These are phyloP conservation scores for Dryobates pubescens DNA, from an alignment of 2,797 vertebrate genomes.

Conservation along the genomic window DNA sequence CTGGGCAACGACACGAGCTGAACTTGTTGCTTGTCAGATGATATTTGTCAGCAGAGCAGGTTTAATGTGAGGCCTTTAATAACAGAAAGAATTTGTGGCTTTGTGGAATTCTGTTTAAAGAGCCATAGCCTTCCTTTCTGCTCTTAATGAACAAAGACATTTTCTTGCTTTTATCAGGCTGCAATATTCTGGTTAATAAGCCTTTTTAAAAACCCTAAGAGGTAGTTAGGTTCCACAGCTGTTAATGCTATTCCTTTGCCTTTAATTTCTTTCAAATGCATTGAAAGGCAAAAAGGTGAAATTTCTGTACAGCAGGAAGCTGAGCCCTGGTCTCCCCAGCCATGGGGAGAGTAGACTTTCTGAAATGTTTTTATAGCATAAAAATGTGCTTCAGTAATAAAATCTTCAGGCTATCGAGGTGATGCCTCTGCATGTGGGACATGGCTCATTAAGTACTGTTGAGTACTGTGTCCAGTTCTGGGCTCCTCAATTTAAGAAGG, in stretches of 20 bases:
- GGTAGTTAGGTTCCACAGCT: neutral
- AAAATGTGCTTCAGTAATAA: neutral
- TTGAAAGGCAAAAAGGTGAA: neutral
- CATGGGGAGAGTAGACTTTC: neutral
- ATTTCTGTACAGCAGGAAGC: neutral
- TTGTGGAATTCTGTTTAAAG: neutral
- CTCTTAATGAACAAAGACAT: neutral
- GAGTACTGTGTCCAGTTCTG: no score
- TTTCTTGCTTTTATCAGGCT: neutral
- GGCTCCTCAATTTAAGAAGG: no score
- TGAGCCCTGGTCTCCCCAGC: neutral
- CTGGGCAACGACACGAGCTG: neutral
- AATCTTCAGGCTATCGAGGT: neutral
- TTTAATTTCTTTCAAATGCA: neutral
- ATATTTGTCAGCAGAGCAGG: neutral
- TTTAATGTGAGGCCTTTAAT: neutral
- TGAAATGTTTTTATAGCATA: neutral
- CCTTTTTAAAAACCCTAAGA: neutral
- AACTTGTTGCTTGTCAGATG: neutral
- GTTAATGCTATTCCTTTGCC: neutral
- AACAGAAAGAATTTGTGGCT: neutral
- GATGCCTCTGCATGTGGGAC: neutral
- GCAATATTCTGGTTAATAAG: neutral
- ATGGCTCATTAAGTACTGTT: neutral
- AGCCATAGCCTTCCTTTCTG: neutral